Base-by-base conservation (phyloP, 2,888 invertebrate genomes). In the Drosophila peninsularis region DNA sequence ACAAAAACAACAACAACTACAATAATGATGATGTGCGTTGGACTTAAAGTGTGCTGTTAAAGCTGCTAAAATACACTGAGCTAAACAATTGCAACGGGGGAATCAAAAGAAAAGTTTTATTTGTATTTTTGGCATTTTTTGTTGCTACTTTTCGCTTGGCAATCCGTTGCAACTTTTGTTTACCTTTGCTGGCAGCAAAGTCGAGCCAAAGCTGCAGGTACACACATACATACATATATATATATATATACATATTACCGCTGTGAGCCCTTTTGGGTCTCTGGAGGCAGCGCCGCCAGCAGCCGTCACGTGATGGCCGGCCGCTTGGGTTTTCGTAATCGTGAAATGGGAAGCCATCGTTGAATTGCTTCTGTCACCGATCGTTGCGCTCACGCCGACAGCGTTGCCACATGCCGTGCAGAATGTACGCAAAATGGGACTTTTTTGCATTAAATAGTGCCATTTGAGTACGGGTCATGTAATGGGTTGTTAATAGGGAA, bases 121-220 rank as follows among this genome's bases (percentile, higher is more conserved):
- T 82, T 82, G 82, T 79, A 82, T 86, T 88, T 86, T 84, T 79
- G 24, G 37, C 11, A 24, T 36, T 52, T 52, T 37, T 24, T 24
- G 21, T 10, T 36, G 30, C 7, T 30, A 30, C 30, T 50, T 21
- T 34, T 50, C 9, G n/a, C 24, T 80, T 76, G 86, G 70, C 77
- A 86, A 80, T 87, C 75, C 58, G 75, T 65, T 86, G 68, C 56
- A 67, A 63, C 57, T 75, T 75, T 70, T 80, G 62, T 79, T 71
- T 71, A 62, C 50, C 49, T 57, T 57, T 47, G 37, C 49, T 60
- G 52, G 17, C 47, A 45, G 32, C 24, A 56, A 80, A 75, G 75
- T 77, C 62, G 66, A 62, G 56, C 58, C 62, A 74, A 75, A 68
- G 69, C 80, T 78, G 80, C 83, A 85, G 86, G 86, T 80, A 41